Conservation (phyloP, 2,797 vertebrate species). For the Ctenosaura bakeri region DNA sequence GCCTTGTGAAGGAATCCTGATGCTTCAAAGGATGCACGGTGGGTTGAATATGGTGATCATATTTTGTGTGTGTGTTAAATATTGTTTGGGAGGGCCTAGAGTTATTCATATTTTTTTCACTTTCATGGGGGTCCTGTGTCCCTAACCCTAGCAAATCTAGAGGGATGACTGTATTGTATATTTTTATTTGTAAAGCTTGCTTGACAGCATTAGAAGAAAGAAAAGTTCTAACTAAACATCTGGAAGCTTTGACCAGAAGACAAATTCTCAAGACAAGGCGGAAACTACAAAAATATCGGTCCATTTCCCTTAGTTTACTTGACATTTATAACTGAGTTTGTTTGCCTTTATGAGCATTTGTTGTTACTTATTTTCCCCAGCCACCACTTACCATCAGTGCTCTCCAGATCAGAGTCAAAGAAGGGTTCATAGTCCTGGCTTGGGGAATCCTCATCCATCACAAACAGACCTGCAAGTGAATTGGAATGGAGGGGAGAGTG, state of each 20-base stretch:
- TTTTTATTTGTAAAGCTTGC: neutral
- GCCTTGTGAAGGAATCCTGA: too few relatives aligned
- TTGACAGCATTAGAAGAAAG: neutral
- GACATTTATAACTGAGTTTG: neutral
- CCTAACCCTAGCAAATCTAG: too few relatives aligned
- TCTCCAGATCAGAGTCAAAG: conserved; percentile 94
- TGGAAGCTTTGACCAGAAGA: neutral
- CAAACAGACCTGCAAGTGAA: conserved; percentile 86
- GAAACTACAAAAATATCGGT: neutral
- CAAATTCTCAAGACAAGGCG: neutral
- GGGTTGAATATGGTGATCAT: too few relatives aligned
- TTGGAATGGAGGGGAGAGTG: neutral
- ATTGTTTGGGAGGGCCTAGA: too few relatives aligned
- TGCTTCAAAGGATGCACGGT: too few relatives aligned
- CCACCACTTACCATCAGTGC: conserved; percentile 87
- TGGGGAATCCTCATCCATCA: conserved; percentile 93
- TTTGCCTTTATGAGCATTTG: neutral
- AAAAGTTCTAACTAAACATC: neutral
- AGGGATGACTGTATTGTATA: too few relatives aligned
- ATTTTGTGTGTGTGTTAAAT: too few relatives aligned
- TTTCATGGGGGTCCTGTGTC: too few relatives aligned
- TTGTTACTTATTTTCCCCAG: neutral
- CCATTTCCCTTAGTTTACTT: neutral
- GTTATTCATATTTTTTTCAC: too few relatives aligned
- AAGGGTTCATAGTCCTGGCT: conserved; percentile 92